Evolutionary conservation across 2,113 vertebrate genomes (phyloP).

Genomic region (Pluvialis apricaria): DNA sequence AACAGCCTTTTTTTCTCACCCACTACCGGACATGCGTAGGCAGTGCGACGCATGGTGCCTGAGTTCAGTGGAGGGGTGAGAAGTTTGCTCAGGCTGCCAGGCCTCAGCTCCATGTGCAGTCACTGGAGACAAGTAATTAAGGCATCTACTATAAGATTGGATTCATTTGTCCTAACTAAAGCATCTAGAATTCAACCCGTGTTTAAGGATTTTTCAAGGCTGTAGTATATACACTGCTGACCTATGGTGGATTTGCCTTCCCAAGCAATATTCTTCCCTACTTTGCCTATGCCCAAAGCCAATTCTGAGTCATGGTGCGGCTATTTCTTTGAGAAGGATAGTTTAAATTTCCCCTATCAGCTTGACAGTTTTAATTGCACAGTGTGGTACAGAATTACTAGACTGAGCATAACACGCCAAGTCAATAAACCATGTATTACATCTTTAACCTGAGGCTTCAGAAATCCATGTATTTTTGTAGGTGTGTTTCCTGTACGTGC

Average conservation of each 20-base stretch:
- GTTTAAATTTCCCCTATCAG: neutral
- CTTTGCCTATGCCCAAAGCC: neutral
- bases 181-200: neutral
- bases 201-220: neutral
- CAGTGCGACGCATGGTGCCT: neutral
- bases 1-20: neutral
- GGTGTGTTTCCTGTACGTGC: neutral
- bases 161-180: neutral
- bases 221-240: neutral
- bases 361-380: conserved; percentile 29
- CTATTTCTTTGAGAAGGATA: neutral
- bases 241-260: neutral
- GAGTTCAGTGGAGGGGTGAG: neutral
- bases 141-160: neutral
- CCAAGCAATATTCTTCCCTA: neutral
- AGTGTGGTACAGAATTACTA: neutral
- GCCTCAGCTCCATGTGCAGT: neutral
- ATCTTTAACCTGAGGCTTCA: conserved; percentile 32
- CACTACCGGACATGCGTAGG: neutral
- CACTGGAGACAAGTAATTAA: neutral
- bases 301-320: neutral
- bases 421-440: neutral
- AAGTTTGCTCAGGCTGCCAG: neutral
- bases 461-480: conserved; percentile 12
- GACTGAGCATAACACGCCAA: neutral